Conservation (phyloP, 64 coral and sea anemone genomes). For the Stylophora pistillata region DNA sequence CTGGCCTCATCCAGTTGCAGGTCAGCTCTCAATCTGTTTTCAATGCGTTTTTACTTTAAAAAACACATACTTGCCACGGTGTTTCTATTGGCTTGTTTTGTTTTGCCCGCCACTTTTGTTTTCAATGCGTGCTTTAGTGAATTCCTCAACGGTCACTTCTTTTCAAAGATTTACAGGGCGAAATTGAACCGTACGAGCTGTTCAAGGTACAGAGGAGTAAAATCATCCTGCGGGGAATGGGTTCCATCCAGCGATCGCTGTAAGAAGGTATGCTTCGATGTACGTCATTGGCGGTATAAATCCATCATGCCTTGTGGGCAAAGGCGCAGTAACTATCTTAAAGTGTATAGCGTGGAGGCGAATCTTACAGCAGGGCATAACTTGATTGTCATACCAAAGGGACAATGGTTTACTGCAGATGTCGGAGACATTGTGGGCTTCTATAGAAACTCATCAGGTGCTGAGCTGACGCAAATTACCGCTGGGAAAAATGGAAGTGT, state of each 20-base stretch:
- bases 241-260: neutral
- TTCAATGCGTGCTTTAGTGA: too few species aligned
- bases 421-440: constrained; percentile 45
- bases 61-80: neutral
- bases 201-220: neutral
- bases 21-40: neutral
- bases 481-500: neutral
- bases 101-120: too few species aligned
- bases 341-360: constrained; percentile 18
- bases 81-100: neutral
- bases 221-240: neutral
- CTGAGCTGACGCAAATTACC: constrained; percentile 1
- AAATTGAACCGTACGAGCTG: neutral
- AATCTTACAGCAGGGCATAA: constrained; percentile 42
- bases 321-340: neutral
- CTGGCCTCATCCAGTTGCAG: constrained; percentile 17
- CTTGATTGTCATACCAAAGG: constrained; percentile 33
- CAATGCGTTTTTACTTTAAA: too few species aligned
- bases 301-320: constrained; percentile 12
- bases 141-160: too few species aligned
- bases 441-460: neutral
- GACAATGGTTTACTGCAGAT: neutral
- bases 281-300: neutral
- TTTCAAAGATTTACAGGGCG: constrained; percentile 12
- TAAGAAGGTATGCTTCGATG: neutral